A percentile compares a stretch with the other conserved stretches of the same genome.
These are phyloP conservation scores for Diachasma alloeum DNA, from an alignment of 1,140 invertebrate species.

Conservation along the genomic window DNA sequence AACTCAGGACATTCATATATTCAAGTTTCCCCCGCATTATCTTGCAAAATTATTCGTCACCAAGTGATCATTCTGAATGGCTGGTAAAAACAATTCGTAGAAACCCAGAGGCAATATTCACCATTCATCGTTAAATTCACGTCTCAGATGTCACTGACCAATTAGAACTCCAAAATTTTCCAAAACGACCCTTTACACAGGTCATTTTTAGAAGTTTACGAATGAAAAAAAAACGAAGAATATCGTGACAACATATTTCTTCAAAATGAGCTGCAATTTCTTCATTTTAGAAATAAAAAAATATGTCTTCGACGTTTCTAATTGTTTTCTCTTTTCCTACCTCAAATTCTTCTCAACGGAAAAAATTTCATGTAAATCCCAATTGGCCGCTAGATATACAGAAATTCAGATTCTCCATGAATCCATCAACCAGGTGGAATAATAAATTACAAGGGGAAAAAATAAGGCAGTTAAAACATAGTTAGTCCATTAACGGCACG, in stretches of 20 bases:
- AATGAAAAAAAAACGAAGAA: too few species aligned
- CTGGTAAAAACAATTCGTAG: neutral
- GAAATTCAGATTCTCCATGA: neutral
- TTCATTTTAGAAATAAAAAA: too few species aligned
- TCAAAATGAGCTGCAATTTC: too few species aligned
- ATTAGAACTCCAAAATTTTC: too few species aligned
- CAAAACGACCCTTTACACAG: too few species aligned
- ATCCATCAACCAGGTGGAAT: neutral
- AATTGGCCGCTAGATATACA: neutral
- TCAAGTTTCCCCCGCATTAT: neutral
- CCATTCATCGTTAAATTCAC: too few species aligned
- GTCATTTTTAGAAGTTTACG: too few species aligned
- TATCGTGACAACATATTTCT: too few species aligned
- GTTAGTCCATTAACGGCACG: constrained; percentile 17
- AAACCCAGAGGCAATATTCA: neutral
- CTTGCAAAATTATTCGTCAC: neutral
- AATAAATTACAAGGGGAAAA: neutral
- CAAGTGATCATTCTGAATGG: neutral
- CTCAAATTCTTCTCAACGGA: neutral
- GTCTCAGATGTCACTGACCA: too few species aligned
- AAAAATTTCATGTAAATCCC: neutral
- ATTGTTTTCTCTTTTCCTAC: neutral
- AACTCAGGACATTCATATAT: neutral
- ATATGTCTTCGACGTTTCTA: too few species aligned
- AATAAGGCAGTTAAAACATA: constrained; percentile 1